Conservation (phyloP, 2,113 vertebrate species). For the Isichthys henryi region DNA sequence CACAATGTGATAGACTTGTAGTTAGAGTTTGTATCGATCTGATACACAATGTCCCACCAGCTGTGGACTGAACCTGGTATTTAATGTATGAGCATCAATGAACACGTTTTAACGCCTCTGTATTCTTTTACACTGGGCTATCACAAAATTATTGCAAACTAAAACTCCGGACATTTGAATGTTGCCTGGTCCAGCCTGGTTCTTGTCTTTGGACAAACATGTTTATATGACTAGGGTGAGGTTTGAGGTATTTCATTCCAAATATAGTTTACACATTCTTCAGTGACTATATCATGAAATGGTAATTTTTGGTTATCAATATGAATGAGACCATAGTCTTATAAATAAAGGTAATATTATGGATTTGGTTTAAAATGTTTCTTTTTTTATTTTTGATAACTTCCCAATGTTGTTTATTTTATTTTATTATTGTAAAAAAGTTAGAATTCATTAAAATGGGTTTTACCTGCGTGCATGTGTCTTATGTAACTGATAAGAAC, state of each 20-base stretch:
- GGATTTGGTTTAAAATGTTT: neutral
- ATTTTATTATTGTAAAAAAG: neutral
- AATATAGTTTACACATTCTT: neutral
- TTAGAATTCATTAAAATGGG: neutral
- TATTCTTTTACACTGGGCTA: neutral
- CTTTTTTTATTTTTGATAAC: neutral
- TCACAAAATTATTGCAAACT: neutral
- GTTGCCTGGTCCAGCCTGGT: neutral
- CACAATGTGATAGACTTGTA: neutral
- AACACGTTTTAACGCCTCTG: neutral
- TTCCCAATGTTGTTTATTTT: neutral
- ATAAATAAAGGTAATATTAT: neutral
- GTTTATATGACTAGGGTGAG: neutral
- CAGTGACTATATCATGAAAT: neutral
- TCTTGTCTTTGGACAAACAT: neutral
- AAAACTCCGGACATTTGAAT: neutral
- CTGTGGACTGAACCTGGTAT: neutral
- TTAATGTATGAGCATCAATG: neutral
- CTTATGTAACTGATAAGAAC: neutral
- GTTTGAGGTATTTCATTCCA: neutral
- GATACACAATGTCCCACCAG: neutral
- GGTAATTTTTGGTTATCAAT: neutral
- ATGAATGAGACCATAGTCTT: neutral
- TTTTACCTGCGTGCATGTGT: neutral
- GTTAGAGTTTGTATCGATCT: neutral